These are phyloP conservation scores for Octodonta nipae DNA, from an alignment of 2,888 invertebrate genomes.

Conservation along the genomic window DNA sequence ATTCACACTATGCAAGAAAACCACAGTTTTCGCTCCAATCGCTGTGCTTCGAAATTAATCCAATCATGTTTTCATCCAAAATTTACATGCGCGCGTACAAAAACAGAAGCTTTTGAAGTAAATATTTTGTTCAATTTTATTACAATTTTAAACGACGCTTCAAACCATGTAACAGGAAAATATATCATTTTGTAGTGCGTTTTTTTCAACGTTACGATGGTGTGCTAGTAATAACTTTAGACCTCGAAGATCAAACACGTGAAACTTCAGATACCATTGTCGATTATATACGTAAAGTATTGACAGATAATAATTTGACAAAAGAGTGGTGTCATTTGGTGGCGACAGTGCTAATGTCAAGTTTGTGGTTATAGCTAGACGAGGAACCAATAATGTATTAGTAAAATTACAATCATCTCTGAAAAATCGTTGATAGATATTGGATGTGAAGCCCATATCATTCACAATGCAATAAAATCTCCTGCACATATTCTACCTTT, in stretches of 20 bases:
- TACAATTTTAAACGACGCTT: slow-evolving; percentile 20
- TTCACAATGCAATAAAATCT: slow-evolving; percentile 21
- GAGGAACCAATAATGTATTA: slow-evolving; percentile 20
- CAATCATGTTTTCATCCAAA: slow-evolving; percentile 20
- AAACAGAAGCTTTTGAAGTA: slow-evolving; percentile 21
- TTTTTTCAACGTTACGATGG: slow-evolving; percentile 15
- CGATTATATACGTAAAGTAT: slow-evolving; percentile 19
- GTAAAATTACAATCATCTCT: no score
- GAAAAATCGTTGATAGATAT: no score
- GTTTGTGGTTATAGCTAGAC: slow-evolving; percentile 18
- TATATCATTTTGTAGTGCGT: slow-evolving; percentile 21
- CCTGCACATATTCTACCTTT: slow-evolving; percentile 19
- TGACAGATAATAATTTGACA: slow-evolving; percentile 20
- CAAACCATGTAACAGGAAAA: slow-evolving; percentile 24
- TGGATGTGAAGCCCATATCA: slow-evolving; percentile 15
- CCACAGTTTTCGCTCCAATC: slow-evolving; percentile 18
- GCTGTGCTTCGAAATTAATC: slow-evolving; percentile 19
- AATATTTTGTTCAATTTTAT: slow-evolving; percentile 18
- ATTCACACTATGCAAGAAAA: slow-evolving; percentile 17
- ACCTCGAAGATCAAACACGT: slow-evolving; percentile 14
- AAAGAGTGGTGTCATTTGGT: not conserved
- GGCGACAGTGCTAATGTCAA: slow-evolving; percentile 18
- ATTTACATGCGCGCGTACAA: slow-evolving; percentile 23
- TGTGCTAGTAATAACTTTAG: slow-evolving; percentile 16
- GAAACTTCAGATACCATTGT: slow-evolving; percentile 20